Conservation (phyloP, 2,797 vertebrate species). For the Xiphorhynchus erythropygius region DNA sequence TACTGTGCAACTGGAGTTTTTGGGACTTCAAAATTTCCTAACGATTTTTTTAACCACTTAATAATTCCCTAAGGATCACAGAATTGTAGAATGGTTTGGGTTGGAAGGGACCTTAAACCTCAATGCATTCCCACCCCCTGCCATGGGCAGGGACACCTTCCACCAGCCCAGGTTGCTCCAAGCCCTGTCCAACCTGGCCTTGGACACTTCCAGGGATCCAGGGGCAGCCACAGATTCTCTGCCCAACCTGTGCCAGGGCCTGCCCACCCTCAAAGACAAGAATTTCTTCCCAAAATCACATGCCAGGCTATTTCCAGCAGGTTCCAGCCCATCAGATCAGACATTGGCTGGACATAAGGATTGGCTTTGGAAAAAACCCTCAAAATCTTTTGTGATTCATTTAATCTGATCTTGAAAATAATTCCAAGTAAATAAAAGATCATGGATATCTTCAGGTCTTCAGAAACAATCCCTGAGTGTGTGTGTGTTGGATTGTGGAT, state of each 20-base stretch:
- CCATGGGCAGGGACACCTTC: neutral
- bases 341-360: neutral
- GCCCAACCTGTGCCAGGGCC: neutral
- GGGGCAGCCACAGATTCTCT: neutral
- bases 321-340: neutral
- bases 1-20: neutral
- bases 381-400: neutral
- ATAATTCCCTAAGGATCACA: neutral
- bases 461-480: neutral
- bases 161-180: neutral
- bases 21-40: neutral
- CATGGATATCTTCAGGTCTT: neutral
- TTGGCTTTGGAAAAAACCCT: neutral
- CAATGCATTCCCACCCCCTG: neutral
- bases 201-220: neutral
- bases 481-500: neutral
- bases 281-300: neutral
- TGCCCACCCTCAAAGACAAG: fast-evolving
- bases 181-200: fast-evolving
- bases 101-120: neutral
- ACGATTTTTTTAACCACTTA: fast-evolving
- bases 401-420: slow-evolving; percentile 38
- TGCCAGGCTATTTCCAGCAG: neutral
- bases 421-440: slow-evolving; percentile 38
- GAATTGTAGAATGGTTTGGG: neutral